phyloP scores from a whole-genome alignment of 2,888 invertebrate genomes.

The Patella caerulea region DNA sequence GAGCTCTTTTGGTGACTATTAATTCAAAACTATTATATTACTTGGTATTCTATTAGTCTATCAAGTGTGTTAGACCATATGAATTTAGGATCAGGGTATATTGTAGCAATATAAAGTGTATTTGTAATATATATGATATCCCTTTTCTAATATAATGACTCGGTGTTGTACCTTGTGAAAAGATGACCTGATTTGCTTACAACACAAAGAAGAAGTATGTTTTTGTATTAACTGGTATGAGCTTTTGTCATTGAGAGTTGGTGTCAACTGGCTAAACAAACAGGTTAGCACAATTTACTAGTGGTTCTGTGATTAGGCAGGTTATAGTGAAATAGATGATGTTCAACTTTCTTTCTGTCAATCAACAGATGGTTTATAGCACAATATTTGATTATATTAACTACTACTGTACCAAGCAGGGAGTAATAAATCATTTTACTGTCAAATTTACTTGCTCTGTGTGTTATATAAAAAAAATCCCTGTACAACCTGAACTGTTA shows the following conservation, averaged over 20 bases:
- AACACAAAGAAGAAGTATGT: constrained; percentile 1
- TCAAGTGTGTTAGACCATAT: constrained; percentile 8
- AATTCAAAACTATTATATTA: not conserved
- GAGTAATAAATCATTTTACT: no score
- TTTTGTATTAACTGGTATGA: constrained; percentile 10
- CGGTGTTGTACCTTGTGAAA: not conserved
- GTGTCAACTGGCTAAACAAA: constrained; percentile 6
- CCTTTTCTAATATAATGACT: constrained; percentile 4
- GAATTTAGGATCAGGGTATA: not conserved
- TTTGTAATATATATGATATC: constrained; percentile 5
- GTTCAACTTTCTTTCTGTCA: no score
- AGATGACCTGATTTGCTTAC: constrained; percentile 1
- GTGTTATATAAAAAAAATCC: no score
- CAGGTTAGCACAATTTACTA: not conserved
- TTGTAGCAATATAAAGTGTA: not conserved
- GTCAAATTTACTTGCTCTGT: no score
- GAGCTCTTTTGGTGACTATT: no score
- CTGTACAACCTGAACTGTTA: no score
- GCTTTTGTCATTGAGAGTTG: not conserved
- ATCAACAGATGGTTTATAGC: no score
- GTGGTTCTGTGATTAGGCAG: no score
- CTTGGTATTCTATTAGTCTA: constrained; percentile 9
- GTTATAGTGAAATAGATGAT: no score
- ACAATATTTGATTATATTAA: no score
- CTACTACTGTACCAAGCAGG: no score